Evolutionary conservation across 2,797 vertebrate species (phyloP).

Genomic region (Gadopsis marmoratus): DNA sequence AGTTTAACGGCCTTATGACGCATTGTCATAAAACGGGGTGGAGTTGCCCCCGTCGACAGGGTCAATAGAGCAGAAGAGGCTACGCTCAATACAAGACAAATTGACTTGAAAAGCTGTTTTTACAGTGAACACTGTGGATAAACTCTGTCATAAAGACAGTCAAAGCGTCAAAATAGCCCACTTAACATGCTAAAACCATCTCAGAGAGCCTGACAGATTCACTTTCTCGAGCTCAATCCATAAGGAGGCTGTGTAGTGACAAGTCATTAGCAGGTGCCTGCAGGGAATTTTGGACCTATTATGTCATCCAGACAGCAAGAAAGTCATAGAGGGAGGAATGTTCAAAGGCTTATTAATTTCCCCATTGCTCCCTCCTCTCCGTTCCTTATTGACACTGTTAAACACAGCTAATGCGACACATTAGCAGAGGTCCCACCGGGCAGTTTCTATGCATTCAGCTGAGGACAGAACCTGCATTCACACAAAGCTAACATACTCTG

Average conservation of each 20-base stretch:
- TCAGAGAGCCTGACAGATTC: slow-evolving; percentile 44
- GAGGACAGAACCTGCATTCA: slow-evolving; percentile 21
- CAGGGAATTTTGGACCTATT: slow-evolving; percentile 64
- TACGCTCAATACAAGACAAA: background rate
- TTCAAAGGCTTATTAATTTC: slow-evolving; percentile 63
- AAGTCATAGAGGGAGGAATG: slow-evolving; percentile 52
- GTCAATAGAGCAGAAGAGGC: too few species aligned
- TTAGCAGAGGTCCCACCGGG: slow-evolving; percentile 29
- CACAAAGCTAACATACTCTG: background rate
- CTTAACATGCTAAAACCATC: slow-evolving; percentile 58
- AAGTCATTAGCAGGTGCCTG: slow-evolving; percentile 67
- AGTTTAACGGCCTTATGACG: too few species aligned
- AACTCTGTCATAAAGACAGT: slow-evolving; percentile 13
- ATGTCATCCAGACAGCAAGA: slow-evolving; percentile 61
- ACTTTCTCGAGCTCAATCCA: slow-evolving; percentile 46
- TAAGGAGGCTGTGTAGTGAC: slow-evolving; percentile 54
- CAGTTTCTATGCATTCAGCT: slow-evolving; percentile 7
- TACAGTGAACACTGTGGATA: background rate
- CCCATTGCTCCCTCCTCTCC: slow-evolving; percentile 27
- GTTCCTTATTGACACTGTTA: slow-evolving; percentile 61
- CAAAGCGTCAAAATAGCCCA: slow-evolving; percentile 30
- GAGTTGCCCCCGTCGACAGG: too few species aligned
- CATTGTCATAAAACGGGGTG: too few species aligned
- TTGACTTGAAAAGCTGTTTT: slow-evolving; percentile 13
- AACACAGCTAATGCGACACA: slow-evolving; percentile 58